These are phyloP conservation scores for Caerostris darwini DNA, from an alignment of 1,140 invertebrate genomes.

Conservation along the genomic window DNA sequence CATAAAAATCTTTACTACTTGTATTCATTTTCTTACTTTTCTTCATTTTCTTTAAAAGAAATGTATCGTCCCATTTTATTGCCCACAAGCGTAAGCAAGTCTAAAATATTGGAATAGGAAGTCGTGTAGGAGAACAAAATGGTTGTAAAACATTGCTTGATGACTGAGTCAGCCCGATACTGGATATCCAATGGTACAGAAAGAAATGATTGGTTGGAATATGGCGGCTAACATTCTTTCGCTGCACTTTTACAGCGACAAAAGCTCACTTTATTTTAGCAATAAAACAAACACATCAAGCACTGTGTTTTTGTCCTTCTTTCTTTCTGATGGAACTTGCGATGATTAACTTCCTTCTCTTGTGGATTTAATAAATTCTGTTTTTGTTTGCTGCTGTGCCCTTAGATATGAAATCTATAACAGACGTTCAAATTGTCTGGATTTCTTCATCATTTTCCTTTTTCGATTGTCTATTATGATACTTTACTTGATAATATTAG, in stretches of 20 bases:
- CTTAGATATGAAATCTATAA: background rate
- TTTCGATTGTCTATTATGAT: background rate
- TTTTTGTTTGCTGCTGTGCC: no score
- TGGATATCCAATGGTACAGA: background rate
- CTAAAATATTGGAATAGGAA: slow-evolving; percentile 38
- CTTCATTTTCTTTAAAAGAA: slow-evolving; percentile 27
- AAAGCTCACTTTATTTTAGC: slow-evolving; percentile 44
- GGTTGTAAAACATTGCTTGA: slow-evolving; percentile 41
- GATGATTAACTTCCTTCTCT: background rate
- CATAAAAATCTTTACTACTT: slow-evolving; percentile 24
- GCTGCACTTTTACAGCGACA: background rate
- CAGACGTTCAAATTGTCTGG: background rate
- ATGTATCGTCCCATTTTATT: slow-evolving; percentile 27
- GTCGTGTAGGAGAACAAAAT: background rate
- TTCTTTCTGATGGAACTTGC: background rate
- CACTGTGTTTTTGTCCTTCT: background rate
- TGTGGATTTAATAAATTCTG: background rate
- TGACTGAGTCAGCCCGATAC: slow-evolving; percentile 15
- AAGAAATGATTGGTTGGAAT: slow-evolving; percentile 30
- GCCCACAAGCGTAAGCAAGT: slow-evolving; percentile 29
- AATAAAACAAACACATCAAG: background rate
- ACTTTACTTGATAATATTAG: no score
- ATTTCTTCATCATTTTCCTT: background rate
- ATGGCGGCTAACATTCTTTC: slow-evolving; percentile 1
- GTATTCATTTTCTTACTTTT: background rate